phyloP scores from a whole-genome alignment of 2,797 vertebrate genomes.

The Sebastes umbrosus region DNA sequence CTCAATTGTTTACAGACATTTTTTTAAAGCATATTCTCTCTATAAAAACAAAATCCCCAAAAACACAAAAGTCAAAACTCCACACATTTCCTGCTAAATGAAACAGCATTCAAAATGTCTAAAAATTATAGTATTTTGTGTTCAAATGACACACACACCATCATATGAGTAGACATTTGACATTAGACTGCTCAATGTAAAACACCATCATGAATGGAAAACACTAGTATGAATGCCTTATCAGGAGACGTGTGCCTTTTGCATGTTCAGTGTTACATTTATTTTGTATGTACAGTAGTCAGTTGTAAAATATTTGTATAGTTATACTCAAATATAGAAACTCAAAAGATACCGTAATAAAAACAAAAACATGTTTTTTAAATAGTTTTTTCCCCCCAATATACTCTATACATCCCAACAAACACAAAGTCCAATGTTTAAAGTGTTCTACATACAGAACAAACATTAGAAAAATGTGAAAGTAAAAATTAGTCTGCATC shows the following conservation, averaged over 20 bases:
- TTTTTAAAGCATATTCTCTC: not conserved
- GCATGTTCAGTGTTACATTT: not conserved
- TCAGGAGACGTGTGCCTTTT: not conserved
- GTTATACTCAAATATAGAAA: not conserved
- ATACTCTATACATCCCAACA: not conserved
- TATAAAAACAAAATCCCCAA: not conserved
- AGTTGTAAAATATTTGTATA: not conserved
- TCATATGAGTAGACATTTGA: not conserved
- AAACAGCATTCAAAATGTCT: not conserved
- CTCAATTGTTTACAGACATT: not conserved
- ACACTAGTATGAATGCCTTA: not conserved
- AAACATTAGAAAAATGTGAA: not conserved
- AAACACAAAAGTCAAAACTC: not conserved
- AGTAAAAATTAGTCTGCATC: not conserved
- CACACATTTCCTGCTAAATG: fast-evolving
- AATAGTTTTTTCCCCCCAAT: not conserved
- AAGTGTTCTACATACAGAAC: not conserved
- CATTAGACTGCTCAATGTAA: not conserved
- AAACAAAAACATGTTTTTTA: not conserved
- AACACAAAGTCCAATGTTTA: not conserved
- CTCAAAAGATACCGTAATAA: not conserved
- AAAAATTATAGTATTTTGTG: not conserved
- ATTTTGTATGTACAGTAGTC: not conserved
- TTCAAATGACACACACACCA: not conserved
- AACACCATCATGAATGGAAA: not conserved